These are phyloP conservation scores for Hesperia comma DNA, from an alignment of 2,888 invertebrate species.

Conservation along the genomic window DNA sequence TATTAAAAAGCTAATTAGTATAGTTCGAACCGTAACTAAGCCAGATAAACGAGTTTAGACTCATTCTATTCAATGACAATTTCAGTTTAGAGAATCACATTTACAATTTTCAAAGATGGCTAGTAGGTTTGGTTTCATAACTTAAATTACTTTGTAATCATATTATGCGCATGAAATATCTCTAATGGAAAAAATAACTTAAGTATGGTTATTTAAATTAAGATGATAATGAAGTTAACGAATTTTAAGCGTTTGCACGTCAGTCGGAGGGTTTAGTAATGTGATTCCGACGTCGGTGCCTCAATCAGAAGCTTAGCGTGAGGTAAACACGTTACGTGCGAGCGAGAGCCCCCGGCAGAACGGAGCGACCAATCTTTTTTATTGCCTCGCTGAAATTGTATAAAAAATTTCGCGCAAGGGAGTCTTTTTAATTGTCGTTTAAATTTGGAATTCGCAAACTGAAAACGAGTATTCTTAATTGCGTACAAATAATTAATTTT, in stretches of 20 bases:
- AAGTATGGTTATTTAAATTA: not conserved
- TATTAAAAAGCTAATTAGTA: too few species aligned
- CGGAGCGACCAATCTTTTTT: conserved; percentile 52
- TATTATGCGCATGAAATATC: too few species aligned
- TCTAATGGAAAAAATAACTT: too few species aligned
- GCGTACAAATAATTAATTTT: conserved; percentile 2
- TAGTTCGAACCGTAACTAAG: too few species aligned
- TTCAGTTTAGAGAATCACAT: too few species aligned
- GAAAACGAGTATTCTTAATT: not conserved
- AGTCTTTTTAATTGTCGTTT: not conserved
- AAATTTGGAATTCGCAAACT: not conserved
- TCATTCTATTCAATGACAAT: too few species aligned
- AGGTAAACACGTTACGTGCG: conserved; percentile 57
- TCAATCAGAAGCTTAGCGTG: conserved; percentile 58
- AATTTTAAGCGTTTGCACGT: conserved; percentile 13
- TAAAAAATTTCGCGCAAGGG: not conserved
- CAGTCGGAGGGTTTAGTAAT: conserved; percentile 37
- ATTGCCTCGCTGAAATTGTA: conserved; percentile 52
- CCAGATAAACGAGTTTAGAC: too few species aligned
- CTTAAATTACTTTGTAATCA: too few species aligned
- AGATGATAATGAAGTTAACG: not conserved
- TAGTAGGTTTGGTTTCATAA: too few species aligned
- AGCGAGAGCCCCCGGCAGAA: not conserved
- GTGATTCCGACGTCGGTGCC: conserved; percentile 51
- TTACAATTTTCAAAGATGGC: too few species aligned